A percentile compares a stretch with the other conserved stretches of the same genome.
Conservation (phyloP, 2,797 vertebrate genomes). For the Pangasius sanitwongsei region DNA sequence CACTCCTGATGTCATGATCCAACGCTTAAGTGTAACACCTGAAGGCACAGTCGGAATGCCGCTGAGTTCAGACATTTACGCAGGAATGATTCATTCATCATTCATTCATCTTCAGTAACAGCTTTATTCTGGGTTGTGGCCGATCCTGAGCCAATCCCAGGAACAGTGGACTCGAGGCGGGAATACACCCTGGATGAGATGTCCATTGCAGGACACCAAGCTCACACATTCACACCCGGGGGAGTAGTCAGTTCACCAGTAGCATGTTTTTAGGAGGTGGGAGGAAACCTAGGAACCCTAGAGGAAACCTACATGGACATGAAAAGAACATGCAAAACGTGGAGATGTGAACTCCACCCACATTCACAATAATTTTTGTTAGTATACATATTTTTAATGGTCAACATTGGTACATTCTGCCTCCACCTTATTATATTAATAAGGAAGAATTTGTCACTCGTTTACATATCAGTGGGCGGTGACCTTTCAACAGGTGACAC, state of each 20-base stretch:
- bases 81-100: not conserved
- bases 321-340: not conserved
- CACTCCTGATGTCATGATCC: conserved; percentile 24
- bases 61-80: not conserved
- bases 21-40: conserved; percentile 18
- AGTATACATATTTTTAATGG: not conserved
- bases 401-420: not conserved
- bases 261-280: not conserved
- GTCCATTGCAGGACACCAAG: not conserved
- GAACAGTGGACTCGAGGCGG: not conserved
- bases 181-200: not conserved
- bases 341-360: not conserved
- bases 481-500: not conserved
- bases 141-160: not conserved
- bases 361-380: not conserved
- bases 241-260: not conserved
- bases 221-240: not conserved
- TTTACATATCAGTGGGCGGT: not conserved
- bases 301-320: not conserved
- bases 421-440: not conserved
- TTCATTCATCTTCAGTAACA: not conserved
- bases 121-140: not conserved
- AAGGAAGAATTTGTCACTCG: not conserved
- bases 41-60: conserved; percentile 14
- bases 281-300: not conserved